Evolutionary conservation across 2,113 vertebrate genomes (phyloP).

Genomic region (Xiphorhynchus elegans): DNA sequence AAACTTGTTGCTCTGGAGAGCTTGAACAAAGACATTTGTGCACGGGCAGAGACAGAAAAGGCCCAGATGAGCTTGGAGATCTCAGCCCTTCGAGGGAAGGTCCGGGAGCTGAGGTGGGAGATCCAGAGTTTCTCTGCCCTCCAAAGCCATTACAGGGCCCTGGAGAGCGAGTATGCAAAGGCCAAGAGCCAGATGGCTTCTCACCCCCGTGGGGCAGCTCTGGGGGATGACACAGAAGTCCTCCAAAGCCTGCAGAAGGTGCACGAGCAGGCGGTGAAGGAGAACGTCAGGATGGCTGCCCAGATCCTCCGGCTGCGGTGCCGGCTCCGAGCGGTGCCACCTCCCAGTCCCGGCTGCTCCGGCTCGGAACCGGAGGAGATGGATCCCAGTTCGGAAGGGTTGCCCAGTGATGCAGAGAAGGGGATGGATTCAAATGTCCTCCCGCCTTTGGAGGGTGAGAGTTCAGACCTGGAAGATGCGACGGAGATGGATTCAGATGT

Average conservation of each 20-base stretch:
- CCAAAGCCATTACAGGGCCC: not conserved
- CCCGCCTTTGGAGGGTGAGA: not conserved
- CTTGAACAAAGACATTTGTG: conserved; percentile 53
- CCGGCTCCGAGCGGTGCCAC: not conserved
- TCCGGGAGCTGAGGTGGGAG: conserved; percentile 70
- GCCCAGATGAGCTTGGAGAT: conserved; percentile 72
- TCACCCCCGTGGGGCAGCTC: not conserved
- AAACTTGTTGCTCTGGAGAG: conserved; percentile 67
- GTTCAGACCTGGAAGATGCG: conserved; percentile 36
- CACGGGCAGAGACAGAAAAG: conserved; percentile 69
- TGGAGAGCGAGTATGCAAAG: conserved; percentile 30
- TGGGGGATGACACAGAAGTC: conserved; percentile 61
- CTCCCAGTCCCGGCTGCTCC: not conserved
- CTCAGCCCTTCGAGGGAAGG: conserved; percentile 67
- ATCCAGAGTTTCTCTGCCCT: not conserved
- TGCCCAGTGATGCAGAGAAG: not conserved
- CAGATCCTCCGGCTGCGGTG: conserved; percentile 65
- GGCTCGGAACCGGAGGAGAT: not conserved
- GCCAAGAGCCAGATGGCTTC: conserved; percentile 48
- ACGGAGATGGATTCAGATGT: conserved; percentile 38
- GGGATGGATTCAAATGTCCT: not conserved
- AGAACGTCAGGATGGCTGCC: conserved; percentile 66
- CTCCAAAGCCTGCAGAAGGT: conserved; percentile 69
- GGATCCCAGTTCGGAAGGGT: not conserved
- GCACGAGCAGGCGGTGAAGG: conserved; percentile 70